Base-by-base conservation (phyloP, 2,113 vertebrate genomes). In the Pseudopodoces humilis region DNA sequence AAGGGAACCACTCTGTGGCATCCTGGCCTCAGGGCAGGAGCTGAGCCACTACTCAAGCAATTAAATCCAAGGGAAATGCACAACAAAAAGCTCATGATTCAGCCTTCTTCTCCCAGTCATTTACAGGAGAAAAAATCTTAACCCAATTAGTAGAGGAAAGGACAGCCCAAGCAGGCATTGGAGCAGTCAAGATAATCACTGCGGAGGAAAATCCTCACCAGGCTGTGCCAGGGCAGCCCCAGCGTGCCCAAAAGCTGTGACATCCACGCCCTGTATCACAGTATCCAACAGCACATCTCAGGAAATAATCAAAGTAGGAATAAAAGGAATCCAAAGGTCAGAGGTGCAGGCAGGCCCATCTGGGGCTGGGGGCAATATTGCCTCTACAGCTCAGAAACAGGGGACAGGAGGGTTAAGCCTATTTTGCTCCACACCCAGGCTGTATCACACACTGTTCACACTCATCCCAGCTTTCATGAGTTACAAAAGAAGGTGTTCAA, bases 221-320 rank as follows among this genome's bases (percentile, higher is more conserved):
- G 76, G 83, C 70, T 81, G 46, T 62, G 55, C 70, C 22, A 4
- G 49, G 23, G 35, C 70, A 75, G 70, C 47, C 15, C 22, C 30
- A 62, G 25, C 0, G 0, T 31, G 15, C 58, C 59, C 43, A 43
- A 0, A 6, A 60, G 8, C 69, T 47, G 39, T 35, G 28, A 35
- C n/a, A 55, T 19, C 63, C 87, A 41, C 35, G 20, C 76, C 47
- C 62, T 4, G 4, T 17, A 15, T 8, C 39, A 21, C 63, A 47
- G 4, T 19, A 52, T 3, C 46, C 76, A 46, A 16, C 75, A 53
- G 41, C 2, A 0, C 1, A 7, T 7, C 52, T n/a, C 78, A 76
- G 46, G 33, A 59, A 90, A 70, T 5, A 35, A 27, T 8, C 80
- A 20, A 2, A 43, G 13, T 1, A 47, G 41, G 17, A 30, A 16